A percentile compares a stretch with the other conserved stretches of the same genome.
Evolutionary conservation across 35 echinoderm and acorn worm genomes (phyloP).

Genomic region (Lytechinus variegatus): DNA sequence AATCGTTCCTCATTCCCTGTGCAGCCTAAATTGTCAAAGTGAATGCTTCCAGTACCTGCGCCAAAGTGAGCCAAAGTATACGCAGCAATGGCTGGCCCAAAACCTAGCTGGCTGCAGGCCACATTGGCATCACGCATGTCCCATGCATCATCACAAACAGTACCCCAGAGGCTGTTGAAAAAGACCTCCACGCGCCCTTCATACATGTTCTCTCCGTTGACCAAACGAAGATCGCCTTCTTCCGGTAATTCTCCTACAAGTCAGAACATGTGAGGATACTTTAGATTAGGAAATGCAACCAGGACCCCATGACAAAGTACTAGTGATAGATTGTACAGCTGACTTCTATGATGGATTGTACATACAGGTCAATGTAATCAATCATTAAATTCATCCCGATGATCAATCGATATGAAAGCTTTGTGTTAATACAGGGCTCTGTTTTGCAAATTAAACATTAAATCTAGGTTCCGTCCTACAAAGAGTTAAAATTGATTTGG

Average conservation of each 20-base stretch:
- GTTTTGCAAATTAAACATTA: too few relatives aligned
- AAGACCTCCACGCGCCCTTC: slow-evolving; percentile 52
- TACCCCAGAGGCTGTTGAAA: slow-evolving; percentile 31
- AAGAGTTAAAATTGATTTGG: too few relatives aligned
- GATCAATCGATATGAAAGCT: too few relatives aligned
- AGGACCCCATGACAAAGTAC: too few relatives aligned
- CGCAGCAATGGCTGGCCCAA: not conserved
- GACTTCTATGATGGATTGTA: too few relatives aligned
- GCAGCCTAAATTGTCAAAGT: slow-evolving; percentile 4
- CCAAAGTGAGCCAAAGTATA: not conserved
- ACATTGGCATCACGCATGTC: slow-evolving; percentile 44
- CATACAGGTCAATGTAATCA: too few relatives aligned
- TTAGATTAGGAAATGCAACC: too few relatives aligned
- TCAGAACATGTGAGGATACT: not conserved
- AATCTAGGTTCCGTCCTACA: too few relatives aligned
- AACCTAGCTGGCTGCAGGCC: slow-evolving; percentile 49
- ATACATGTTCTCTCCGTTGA: not conserved
- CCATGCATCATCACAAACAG: slow-evolving; percentile 50
- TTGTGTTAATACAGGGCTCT: too few relatives aligned
- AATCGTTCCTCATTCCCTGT: slow-evolving; percentile 32
- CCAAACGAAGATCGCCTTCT: not conserved
- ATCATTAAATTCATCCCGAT: too few relatives aligned
- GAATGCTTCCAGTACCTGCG: not conserved
- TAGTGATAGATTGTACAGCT: too few relatives aligned
- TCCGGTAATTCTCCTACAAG: not conserved